Evolutionary conservation across 2,113 vertebrate genomes (phyloP).

Genomic region (Eonycteris spelaea): DNA sequence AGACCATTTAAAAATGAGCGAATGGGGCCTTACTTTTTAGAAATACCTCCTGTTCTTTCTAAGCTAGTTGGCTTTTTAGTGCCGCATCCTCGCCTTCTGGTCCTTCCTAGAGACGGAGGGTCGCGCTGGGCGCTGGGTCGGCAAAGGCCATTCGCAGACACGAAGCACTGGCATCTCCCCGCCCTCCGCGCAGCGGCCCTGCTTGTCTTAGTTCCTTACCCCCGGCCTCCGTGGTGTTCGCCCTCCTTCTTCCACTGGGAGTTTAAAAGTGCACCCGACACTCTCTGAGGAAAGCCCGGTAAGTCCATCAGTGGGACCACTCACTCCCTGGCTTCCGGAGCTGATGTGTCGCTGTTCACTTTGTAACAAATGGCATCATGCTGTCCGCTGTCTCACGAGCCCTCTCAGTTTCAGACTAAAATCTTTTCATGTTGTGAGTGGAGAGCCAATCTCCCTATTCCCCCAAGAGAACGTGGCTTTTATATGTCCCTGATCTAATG

Average conservation of each 20-base stretch:
- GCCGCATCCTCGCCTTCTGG: fast-evolving
- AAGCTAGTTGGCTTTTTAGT: background rate
- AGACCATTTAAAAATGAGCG: background rate
- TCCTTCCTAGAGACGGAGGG: background rate
- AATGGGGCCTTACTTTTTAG: background rate
- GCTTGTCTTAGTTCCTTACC: fast-evolving
- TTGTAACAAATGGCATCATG: background rate
- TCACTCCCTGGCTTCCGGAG: background rate
- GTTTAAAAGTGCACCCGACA: background rate
- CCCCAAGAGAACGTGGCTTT: background rate
- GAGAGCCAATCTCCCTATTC: background rate
- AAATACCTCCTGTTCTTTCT: background rate
- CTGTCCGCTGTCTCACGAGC: background rate
- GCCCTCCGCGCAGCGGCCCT: background rate
- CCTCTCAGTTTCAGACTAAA: background rate
- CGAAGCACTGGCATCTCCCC: background rate
- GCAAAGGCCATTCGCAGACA: fast-evolving
- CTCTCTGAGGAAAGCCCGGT: background rate
- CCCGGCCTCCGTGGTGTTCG: background rate
- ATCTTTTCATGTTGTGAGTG: background rate
- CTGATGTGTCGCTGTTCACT: background rate
- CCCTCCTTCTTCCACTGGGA: fast-evolving
- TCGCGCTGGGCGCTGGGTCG: background rate
- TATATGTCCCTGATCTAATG: background rate
- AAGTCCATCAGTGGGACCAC: background rate